Evolutionary conservation across 2,888 invertebrate species (phyloP).

Genomic region (Linnaemya tessellans): DNA sequence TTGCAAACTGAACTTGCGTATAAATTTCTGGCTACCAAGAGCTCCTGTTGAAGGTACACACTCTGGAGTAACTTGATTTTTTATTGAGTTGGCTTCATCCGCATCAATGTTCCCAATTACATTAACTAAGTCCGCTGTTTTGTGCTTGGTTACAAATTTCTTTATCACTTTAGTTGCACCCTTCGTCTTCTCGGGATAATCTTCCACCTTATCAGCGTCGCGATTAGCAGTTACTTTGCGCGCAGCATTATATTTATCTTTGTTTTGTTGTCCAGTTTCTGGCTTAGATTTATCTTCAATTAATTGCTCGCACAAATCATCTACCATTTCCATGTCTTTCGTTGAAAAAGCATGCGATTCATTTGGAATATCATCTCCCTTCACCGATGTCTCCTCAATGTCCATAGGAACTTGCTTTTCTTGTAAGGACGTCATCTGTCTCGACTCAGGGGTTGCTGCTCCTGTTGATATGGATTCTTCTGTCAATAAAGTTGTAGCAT

Average conservation of each 20-base stretch:
- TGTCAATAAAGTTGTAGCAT: slow-evolving; percentile 76
- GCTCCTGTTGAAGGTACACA: background rate
- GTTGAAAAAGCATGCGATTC: slow-evolving; percentile 75
- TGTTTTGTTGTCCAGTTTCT: slow-evolving; percentile 10
- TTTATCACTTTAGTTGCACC: slow-evolving; percentile 82
- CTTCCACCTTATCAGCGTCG: slow-evolving; percentile 79
- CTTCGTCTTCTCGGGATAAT: slow-evolving; percentile 79
- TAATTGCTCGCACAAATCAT: slow-evolving; percentile 81
- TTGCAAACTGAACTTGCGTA: slow-evolving; percentile 82
- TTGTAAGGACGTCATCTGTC: slow-evolving; percentile 38
- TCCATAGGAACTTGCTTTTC: slow-evolving; percentile 77
- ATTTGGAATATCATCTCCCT: slow-evolving; percentile 73
- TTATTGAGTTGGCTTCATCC: slow-evolving; percentile 29
- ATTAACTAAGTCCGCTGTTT: slow-evolving; percentile 82
- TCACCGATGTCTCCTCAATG: slow-evolving; percentile 76
- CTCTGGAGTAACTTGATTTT: slow-evolving; percentile 43
- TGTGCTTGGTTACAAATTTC: slow-evolving; percentile 83
- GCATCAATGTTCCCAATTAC: slow-evolving; percentile 78
- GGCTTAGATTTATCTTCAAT: slow-evolving; percentile 73
- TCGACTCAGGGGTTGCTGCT: slow-evolving; percentile 70
- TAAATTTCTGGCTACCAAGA: slow-evolving; percentile 74
- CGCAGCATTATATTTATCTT: slow-evolving; percentile 41
- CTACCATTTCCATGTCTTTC: slow-evolving; percentile 79
- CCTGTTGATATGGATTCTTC: slow-evolving; percentile 72
- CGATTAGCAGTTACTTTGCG: slow-evolving; percentile 74